Evolutionary conservation across 92 coral and sea anemone genomes (phyloP), one percentile per base, ranked within the genome.

Genomic region (Zoanthus solanderi): DNA sequence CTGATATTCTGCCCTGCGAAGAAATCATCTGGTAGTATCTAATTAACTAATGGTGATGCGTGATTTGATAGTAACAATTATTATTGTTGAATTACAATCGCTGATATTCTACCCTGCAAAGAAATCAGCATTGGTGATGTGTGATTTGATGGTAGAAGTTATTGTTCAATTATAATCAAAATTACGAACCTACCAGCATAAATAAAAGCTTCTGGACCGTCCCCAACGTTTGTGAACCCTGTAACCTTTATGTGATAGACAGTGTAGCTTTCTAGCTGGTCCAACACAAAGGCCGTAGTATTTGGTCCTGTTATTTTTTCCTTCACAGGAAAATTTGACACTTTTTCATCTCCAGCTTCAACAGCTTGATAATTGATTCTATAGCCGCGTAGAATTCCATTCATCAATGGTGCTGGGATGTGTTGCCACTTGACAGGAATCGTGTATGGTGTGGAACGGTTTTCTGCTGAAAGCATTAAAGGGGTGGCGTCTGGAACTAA

Each of bases 401-500:
- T 67, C 63, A 74, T 14, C 61, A 81, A 4, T 16, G 16, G 75
- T 48, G 58, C 44, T 54, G 85, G 60, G 9, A 81, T 81, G 47
- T 18, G 85, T 46, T 48, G 10, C 75, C 75, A 81, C 57, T 14
- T 28, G 12, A 81, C 75, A 16, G 85, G 75, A 31, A 81, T 68
- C 45, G 85, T 81, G 28, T 81, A 13, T 9, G 85, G 85, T 1
- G 85, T 81, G 61, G 75, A 63, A 8, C 44, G 28, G 61, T 81
- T 81, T 2, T 81, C 63, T 15, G 75, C 85, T 14, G n/a, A 65
- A 0, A 81, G 28, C 14, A n/a, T 5, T 67, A 10, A 73, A 15
- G 85, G 85, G 29, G 85, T 10, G 17, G 75, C 11, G 15, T 47
- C 85, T 81, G 85, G 85, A 65, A 63, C 85, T 81, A 17, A 81